phyloP scores from a whole-genome alignment of 2,113 vertebrate genomes.

The Sphyrna mokarran region DNA sequence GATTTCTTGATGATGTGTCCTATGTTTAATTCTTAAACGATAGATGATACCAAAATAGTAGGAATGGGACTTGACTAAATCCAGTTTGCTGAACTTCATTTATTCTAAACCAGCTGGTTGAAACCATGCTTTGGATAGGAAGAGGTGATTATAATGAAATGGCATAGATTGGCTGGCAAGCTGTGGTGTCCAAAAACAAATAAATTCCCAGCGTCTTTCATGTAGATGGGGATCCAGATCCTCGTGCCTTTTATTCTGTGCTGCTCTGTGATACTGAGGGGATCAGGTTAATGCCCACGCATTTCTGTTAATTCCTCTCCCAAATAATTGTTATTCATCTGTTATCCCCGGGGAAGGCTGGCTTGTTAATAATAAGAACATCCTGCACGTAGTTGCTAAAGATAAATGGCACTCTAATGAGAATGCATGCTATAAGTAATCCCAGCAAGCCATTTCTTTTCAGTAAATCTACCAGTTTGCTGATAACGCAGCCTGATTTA shows the following conservation, averaged over 20 bases:
- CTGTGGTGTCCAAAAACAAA: not conserved
- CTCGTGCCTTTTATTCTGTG: not conserved
- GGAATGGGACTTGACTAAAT: not conserved
- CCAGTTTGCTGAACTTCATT: not conserved
- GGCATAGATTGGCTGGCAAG: not conserved
- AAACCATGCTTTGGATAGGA: not conserved
- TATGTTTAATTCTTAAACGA: not conserved
- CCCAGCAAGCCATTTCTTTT: not conserved
- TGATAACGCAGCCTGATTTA: not conserved
- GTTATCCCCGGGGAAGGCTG: not conserved
- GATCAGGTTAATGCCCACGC: not conserved
- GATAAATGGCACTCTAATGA: not conserved
- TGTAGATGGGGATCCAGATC: not conserved
- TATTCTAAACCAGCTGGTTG: not conserved
- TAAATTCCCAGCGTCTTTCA: not conserved
- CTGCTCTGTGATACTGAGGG: not conserved
- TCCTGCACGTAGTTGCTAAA: not conserved
- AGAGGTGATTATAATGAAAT: not conserved
- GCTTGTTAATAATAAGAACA: not conserved
- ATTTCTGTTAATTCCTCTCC: not conserved
- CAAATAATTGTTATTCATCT: not conserved
- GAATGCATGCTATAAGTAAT: not conserved
- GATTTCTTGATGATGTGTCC: not conserved
- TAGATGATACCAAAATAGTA: not conserved
- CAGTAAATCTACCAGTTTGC: not conserved